Evolutionary conservation across 2,113 vertebrate species (phyloP), one percentile per base, ranked within the genome.

Genomic region (Spilogale gracilis): DNA sequence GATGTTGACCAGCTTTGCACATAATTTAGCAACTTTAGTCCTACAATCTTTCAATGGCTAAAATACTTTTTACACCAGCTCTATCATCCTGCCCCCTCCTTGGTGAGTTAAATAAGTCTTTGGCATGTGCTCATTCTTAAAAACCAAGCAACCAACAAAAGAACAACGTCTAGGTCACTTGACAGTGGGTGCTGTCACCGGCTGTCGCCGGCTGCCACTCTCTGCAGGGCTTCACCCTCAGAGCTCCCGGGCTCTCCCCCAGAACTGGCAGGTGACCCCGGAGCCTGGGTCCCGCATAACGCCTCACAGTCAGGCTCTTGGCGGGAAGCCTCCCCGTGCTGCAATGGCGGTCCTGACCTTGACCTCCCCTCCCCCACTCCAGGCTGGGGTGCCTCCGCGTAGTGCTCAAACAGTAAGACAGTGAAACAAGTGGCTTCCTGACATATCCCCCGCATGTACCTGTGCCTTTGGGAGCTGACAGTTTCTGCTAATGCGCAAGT

Each of bases 371-470:
- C 11, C 23, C 11, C 20, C 12, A 58, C 50, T 80, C 27, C 48
- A 10, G 13, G 38, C 71, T 69, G 16, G 43, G 43, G 43, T 1
- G 0, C 48, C 14, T 9, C 6, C 0, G 14, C 27, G 9, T 25
- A 48, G 25, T 32, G 27, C 48, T 52, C 45, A 30, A 16, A 78
- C 25, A 27, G 74, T 25, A 30, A 50, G 27, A 78, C 7, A 0
- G 8, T 18, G 43, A 23, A 27, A 43, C 67, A 56, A 17, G 54
- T 48, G 25, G 21, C 9, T 38, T 52, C 69, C 38, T 14, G 54
- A 58, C 54, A 2, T 13, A 89, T 30, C n/a, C 52, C 67, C 67
- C 27, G 9, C 10, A 32, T 1, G 21, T 58, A 60, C 5, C 20
- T 1, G 7, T 23, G 23, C 43, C 27, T 50, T 79, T n/a, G 73